These are phyloP conservation scores for Escarpia spicata DNA, from an alignment of 2,888 invertebrate genomes.

Conservation along the genomic window DNA sequence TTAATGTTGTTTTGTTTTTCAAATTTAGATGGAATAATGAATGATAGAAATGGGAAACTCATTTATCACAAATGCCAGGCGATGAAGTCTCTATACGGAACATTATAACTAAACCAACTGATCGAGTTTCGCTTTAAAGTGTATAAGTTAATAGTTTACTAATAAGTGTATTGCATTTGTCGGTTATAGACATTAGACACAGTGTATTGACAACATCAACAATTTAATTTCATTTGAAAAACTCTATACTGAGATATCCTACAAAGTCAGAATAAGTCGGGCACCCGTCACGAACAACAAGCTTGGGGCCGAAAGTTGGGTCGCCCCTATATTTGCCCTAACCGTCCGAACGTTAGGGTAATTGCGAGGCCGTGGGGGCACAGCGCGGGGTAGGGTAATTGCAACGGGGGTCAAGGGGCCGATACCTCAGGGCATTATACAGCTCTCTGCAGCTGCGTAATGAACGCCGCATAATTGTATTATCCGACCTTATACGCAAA, in stretches of 20 bases:
- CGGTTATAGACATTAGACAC: no score
- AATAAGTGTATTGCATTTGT: no score
- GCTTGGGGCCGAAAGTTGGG: neutral
- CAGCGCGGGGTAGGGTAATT: constrained; percentile 16
- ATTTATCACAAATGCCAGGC: no score
- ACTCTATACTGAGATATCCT: neutral
- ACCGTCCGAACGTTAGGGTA: neutral
- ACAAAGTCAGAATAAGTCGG: neutral
- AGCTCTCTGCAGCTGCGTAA: neutral
- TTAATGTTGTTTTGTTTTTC: neutral
- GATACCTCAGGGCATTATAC: neutral
- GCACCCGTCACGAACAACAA: neutral
- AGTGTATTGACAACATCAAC: no score
- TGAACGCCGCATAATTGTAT: neutral
- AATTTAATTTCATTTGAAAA: neutral
- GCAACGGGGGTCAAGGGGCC: neutral
- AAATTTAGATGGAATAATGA: neutral
- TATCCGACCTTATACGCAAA: constrained; percentile 11
- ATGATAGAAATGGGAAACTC: neutral
- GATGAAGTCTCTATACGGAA: no score
- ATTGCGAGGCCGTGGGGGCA: neutral
- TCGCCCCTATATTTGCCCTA: neutral
- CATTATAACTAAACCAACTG: no score
- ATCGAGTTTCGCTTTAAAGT: no score
- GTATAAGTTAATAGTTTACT: no score